Evolutionary conservation across 1,140 invertebrate genomes (phyloP).

Genomic region (Diachasmimorpha longicaudata): DNA sequence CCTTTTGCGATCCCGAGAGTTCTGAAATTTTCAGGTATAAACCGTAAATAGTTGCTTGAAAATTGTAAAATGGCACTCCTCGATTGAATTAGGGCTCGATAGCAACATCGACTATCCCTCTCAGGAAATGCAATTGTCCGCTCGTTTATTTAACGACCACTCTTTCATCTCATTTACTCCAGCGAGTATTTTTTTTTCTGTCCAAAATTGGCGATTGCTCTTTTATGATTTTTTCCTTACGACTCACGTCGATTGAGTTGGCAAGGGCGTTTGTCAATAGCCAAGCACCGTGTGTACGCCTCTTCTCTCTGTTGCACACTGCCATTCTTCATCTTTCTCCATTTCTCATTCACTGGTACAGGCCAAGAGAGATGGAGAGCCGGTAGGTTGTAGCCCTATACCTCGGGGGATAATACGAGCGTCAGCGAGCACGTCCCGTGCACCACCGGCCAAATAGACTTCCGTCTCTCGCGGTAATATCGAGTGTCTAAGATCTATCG

Average conservation of each 20-base stretch:
- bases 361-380: not conserved
- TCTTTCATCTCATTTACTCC: too few relatives aligned
- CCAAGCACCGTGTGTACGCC: not conserved
- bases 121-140: too few relatives aligned
- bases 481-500: conserved; percentile 28
- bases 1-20: too few relatives aligned
- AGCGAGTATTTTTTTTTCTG: not conserved
- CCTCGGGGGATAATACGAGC: not conserved
- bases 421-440: conserved; percentile 21
- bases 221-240: conserved; percentile 4
- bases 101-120: too few relatives aligned
- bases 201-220: not conserved
- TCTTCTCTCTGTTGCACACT: not conserved
- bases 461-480: conserved; percentile 25
- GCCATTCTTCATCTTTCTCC: conserved; percentile 8
- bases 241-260: conserved; percentile 23
- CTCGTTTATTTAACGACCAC: too few relatives aligned
- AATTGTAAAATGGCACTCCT: too few relatives aligned
- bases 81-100: too few relatives aligned
- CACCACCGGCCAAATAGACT: conserved; percentile 29
- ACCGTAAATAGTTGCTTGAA: too few relatives aligned
- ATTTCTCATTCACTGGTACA: not conserved
- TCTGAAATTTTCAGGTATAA: too few relatives aligned
- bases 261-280: conserved; percentile 21
- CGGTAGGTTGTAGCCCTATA: not conserved